phyloP scores from a whole-genome alignment of 2,797 vertebrate genomes.

The Chaenodraco wilsoni region DNA sequence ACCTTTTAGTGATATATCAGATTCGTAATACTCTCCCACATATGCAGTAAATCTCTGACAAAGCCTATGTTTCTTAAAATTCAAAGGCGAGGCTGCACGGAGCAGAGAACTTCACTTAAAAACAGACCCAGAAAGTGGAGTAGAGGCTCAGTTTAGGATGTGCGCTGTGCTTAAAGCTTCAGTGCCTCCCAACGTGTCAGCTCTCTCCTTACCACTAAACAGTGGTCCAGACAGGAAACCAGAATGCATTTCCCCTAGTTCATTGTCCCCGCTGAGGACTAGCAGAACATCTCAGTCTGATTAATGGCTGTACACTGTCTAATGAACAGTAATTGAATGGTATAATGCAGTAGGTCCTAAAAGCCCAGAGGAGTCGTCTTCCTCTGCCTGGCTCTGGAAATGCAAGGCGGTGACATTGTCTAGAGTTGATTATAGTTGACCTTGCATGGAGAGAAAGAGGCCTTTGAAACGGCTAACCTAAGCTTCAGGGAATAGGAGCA shows the following conservation, averaged over 20 bases:
- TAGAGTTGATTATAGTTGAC: conserved; percentile 84
- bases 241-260: conserved; percentile 75
- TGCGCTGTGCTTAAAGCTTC: conserved; percentile 45
- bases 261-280: conserved; percentile 73
- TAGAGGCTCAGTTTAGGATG: conserved; percentile 40
- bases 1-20: conserved; percentile 77
- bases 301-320: conserved; percentile 83
- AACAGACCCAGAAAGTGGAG: conserved; percentile 41
- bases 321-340: conserved; percentile 88
- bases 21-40: conserved; percentile 75
- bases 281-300: conserved; percentile 82
- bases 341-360: conserved; percentile 80
- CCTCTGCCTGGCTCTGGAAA: conserved; percentile 59
- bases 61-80: conserved; percentile 68
- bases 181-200: conserved; percentile 60
- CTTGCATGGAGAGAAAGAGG: conserved; percentile 75
- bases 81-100: conserved; percentile 44
- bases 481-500: conserved; percentile 76
- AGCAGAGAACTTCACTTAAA: conserved; percentile 61
- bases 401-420: conserved; percentile 78
- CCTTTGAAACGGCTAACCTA: conserved; percentile 79
- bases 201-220: conserved; percentile 55
- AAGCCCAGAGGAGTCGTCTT: conserved; percentile 77
- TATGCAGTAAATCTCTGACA: conserved; percentile 77
- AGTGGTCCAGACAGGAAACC: conserved; percentile 60